Conservation (phyloP, 2,888 invertebrate species). For the Trachelus tabidus region DNA sequence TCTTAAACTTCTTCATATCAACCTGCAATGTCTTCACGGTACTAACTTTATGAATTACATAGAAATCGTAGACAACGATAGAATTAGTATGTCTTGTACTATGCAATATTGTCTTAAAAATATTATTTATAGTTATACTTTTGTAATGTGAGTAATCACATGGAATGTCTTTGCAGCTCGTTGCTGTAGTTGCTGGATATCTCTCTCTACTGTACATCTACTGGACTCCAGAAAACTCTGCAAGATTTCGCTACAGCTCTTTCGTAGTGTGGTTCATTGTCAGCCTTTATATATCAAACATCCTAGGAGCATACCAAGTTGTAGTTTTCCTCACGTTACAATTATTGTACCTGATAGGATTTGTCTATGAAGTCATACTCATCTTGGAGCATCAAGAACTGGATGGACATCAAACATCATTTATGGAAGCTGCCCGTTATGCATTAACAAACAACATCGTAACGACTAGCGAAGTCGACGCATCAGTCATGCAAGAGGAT, state of each 20-base stretch:
- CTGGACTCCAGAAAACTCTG: constrained; percentile 80
- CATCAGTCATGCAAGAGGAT: neutral
- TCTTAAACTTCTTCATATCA: constrained; percentile 68
- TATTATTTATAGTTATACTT: too few relatives aligned
- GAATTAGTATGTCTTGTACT: too few relatives aligned
- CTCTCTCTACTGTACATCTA: constrained; percentile 76
- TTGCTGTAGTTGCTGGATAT: constrained; percentile 76
- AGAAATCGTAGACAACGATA: neutral
- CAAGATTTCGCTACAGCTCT: constrained; percentile 76
- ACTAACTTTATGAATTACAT: constrained; percentile 21
- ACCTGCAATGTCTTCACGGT: constrained; percentile 71
- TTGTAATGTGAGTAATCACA: too few relatives aligned
- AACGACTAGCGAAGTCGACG: too few relatives aligned
- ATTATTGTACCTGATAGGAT: constrained; percentile 75
- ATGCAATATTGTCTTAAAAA: too few relatives aligned
- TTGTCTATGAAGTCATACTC: constrained; percentile 73
- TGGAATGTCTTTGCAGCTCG: constrained; percentile 70
- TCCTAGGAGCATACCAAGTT: constrained; percentile 81
- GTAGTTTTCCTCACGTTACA: constrained; percentile 78
- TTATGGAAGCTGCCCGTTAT: constrained; percentile 50
- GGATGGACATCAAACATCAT: constrained; percentile 56
- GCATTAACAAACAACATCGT: constrained; percentile 47
- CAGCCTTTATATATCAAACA: constrained; percentile 80
- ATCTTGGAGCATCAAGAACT: constrained; percentile 68
- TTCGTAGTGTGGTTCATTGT: constrained; percentile 81